These are phyloP conservation scores for Lutjanus campechanus DNA, from an alignment of 2,797 vertebrate species.

Conservation along the genomic window DNA sequence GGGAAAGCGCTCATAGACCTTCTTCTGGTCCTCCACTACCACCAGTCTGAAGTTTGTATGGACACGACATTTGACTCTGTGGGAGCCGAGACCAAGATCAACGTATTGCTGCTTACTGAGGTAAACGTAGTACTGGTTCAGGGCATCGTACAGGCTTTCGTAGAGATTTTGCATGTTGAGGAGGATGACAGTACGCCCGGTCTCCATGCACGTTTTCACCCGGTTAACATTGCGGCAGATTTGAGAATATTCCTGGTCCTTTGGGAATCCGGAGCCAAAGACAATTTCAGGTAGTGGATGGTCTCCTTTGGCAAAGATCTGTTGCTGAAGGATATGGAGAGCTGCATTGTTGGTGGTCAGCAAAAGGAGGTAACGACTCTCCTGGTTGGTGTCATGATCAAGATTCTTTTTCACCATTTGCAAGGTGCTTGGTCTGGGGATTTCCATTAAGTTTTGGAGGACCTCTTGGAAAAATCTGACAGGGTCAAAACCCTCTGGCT, in stretches of 20 bases:
- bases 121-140: constrained; percentile 89
- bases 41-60: constrained; percentile 84
- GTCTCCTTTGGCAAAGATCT: constrained; percentile 75
- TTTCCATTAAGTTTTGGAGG: constrained; percentile 59
- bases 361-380: constrained; percentile 86
- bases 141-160: constrained; percentile 87
- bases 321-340: constrained; percentile 85
- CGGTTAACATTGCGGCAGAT: constrained; percentile 87
- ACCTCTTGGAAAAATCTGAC: constrained; percentile 77
- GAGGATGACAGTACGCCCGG: constrained; percentile 85
- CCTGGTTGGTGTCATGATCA: constrained; percentile 60
- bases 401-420: constrained; percentile 85
- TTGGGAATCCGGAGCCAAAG: constrained; percentile 89
- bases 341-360: constrained; percentile 88
- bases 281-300: constrained; percentile 82
- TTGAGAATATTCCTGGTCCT: constrained; percentile 88
- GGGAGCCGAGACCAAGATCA: constrained; percentile 88
- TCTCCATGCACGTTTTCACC: constrained; percentile 89
- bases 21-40: constrained; percentile 87
- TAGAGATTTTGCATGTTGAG: constrained; percentile 89
- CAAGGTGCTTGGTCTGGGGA: constrained; percentile 81
- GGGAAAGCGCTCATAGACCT: constrained; percentile 87
- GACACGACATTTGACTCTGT: constrained; percentile 89
- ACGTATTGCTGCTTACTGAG: constrained; percentile 87
- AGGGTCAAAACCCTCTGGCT: constrained; percentile 77